Base-by-base conservation (phyloP, 2,797 vertebrate species). In the Mycteria americana region DNA sequence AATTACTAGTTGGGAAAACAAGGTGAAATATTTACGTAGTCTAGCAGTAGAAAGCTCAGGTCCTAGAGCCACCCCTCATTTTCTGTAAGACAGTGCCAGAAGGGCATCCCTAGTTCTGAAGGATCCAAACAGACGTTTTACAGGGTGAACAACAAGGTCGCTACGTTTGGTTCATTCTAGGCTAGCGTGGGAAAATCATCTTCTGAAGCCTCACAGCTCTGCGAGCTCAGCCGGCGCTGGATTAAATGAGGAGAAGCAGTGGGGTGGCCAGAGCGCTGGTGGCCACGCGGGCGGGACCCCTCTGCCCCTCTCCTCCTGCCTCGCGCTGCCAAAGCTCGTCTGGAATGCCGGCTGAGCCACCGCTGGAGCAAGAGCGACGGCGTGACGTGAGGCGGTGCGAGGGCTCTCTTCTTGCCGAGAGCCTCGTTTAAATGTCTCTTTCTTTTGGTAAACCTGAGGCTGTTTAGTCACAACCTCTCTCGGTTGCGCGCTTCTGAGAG, bases 361-460 rank as follows among this genome's bases (percentile, higher is more conserved):
- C 4, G 31, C 23, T 24, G 56, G 11, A 45, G 15, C 4, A 5
- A 2, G 31, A 41, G 48, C 0, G 10, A 2, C 4, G 6, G 2
- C 3, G 2, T 3, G 10, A 0, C 0, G 0, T 3, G 31, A 27
- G 46, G 72, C 63, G n/a, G n/a, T 7, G 28, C 0, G 2, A 16
- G 63, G 48, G 2, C 56, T 51, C 31, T 24, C 7, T 11, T 35
- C 18, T 31, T 73, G 35, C 45, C 12, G 28, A 54, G 18, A 3
- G 12, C 9, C n/a, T 60, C 19, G 11, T 14, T 48, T 27, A 50
- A 68, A 13, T 14, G 17, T 4, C 39, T 57, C 5, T 14, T n/a
- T n/a, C 9, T 35, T 63, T 16, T 8, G 7, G 5, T 22, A 18
- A 59, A n/a, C 21, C 35, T 10, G 10, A 6, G 23, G 0, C 25